Conservation (phyloP, 1,140 invertebrate genomes). For the Drosophila nasuta region DNA sequence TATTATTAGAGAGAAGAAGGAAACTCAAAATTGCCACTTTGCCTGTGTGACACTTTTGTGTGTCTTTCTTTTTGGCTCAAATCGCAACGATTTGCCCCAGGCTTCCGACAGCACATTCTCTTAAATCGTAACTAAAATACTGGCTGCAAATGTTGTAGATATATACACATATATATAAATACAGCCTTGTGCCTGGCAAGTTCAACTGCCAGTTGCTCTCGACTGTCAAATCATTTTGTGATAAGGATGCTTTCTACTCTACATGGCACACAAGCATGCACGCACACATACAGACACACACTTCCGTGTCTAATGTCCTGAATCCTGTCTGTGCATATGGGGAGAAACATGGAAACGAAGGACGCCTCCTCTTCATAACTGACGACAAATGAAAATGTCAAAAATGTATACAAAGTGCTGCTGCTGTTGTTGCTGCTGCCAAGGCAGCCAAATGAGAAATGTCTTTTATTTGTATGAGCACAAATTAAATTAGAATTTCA, state of each 20-base stretch:
- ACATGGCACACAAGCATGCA: conserved; percentile 42
- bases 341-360: not conserved
- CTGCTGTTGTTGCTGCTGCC: conserved; percentile 53
- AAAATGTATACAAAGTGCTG: conserved; percentile 63
- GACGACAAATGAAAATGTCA: conserved; percentile 83
- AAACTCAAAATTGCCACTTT: conserved; percentile 13
- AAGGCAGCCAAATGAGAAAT: conserved; percentile 67
- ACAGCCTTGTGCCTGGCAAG: conserved; percentile 14
- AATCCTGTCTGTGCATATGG: conserved; percentile 9
- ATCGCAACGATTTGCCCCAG: conserved; percentile 57
- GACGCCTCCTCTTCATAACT: conserved; percentile 66
- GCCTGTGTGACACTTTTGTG: conserved; percentile 47
- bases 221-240: conserved; percentile 78
- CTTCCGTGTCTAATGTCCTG: conserved; percentile 48
- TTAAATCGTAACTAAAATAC: conserved; percentile 58
- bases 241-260: conserved; percentile 63
- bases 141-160: conserved; percentile 12
- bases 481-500: conserved; percentile 69
- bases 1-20: conserved; percentile 26
- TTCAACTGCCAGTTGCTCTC: conserved; percentile 71
- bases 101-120: conserved; percentile 40
- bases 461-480: conserved; percentile 43
- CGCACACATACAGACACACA: conserved; percentile 45
- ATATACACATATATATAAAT: not conserved
- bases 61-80: conserved; percentile 33